Base-by-base conservation (phyloP, 2,888 invertebrate genomes). In the Choreutis nemorana region DNA sequence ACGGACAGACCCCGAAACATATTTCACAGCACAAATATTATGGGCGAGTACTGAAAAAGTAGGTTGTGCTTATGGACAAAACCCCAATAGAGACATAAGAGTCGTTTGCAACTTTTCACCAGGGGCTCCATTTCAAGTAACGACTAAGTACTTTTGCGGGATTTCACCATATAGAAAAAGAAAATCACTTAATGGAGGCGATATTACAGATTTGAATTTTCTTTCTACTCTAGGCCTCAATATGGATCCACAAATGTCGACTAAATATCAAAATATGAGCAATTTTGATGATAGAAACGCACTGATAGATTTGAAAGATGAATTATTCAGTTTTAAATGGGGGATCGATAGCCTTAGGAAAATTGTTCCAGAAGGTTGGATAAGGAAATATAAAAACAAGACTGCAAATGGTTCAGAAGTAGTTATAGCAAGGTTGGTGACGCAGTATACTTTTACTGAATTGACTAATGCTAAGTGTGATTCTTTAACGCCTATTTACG, bases 31-130 rank as follows among this genome's bases (percentile, higher is more conserved):
- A 7, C 75, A 77, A 35, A 37, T 78, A 20, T 30, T 78, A 23
- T 75, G 73, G 73, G 72, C 73, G 2, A 46, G 56, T 11, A 75
- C 75, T 3, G 45, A 42, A 30, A 68, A 71, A 60, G 52, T 78
- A 10, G 77, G 77, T 26, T 78, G 77, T 44, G 75, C 73, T 7
- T 70, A 54, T 35, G 70, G 58, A 16, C 34, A 37, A 34, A 45
- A 42, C 21, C 9, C 23, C 2, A 54, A 55, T 33, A 68, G 67
- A 13, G 62, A 75, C 37, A 35, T 61, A 12, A 52, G 73, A 48
- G 62, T 75, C 6, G 50, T 70, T 2, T 78, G 77, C 32, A 67
- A 71, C 38, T 78, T 77, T 38, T 45, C 67, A 13, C 77, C 77
- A 6, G 68, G 72, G 11, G 71, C 75, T n/a, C 59, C 65, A 8